Evolutionary conservation across 2,113 vertebrate species (phyloP), one percentile per base, ranked within the genome.

Genomic region (Eulemur rufifrons): DNA sequence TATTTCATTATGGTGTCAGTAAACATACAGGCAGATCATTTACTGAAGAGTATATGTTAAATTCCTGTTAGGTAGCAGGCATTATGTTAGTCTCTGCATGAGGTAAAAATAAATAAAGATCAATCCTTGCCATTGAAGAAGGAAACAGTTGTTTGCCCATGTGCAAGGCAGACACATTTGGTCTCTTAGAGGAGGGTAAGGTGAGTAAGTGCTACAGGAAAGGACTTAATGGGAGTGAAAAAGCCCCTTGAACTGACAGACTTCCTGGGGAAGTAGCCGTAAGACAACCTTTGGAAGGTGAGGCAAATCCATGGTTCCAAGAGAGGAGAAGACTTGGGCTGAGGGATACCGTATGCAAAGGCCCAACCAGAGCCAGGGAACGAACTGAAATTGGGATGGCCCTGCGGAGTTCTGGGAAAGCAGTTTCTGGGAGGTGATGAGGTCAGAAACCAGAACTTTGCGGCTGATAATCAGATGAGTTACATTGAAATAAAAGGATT

Each of bases 81-180:
- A 64, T 37, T 34, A 18, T 85, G 83, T 68, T 76, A 66, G 42
- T 27, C 29, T 95, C 56, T 77, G 69, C 34, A 74, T 59, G 68
- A 52, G 52, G 15, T 63, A 63, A 94, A 96, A 91, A 89, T 68
- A 89, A 93, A 56, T 27, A 50, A 87, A 85, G 47, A 91, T 11
- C 15, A 69, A 59, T 73, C n/a, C 54, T 92, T 92, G 89, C 17
- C 59, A 83, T 32, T 56, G 69, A 92, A 54, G n/a, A 89, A 80
- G 68, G 86, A 88, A 90, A 71, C 21, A 94, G 20, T 47, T 82
- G 17, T 86, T 71, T 89, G 45, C 76, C n/a, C 42, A 8, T 61
- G 78, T 78, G 61, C 63, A 69, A 95, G 15, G 52, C 1, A 42
- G 52, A 86, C 50, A 80, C 27, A 45, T 32, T 86, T 37, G 47